Percentiles rank a stretch among this genome's conserved stretches.
These are phyloP conservation scores for Acipenser oxyrinchus DNA, from an alignment of 2,797 vertebrate genomes.

Conservation along the genomic window DNA sequence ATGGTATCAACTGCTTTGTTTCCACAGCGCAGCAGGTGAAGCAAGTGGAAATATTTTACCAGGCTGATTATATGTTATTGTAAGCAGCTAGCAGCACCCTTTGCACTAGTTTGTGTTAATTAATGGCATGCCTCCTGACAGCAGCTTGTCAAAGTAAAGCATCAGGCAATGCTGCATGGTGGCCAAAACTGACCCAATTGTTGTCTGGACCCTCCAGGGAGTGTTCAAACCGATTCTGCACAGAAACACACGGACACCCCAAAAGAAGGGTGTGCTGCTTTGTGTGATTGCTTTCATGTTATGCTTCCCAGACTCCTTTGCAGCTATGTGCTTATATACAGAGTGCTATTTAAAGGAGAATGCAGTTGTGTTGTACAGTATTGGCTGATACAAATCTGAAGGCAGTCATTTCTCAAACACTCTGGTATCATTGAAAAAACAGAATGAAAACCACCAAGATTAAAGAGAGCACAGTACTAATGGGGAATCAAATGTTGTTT, in stretches of 20 bases:
- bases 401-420: conserved; percentile 21
- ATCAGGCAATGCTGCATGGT: neutral
- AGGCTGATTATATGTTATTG: neutral
- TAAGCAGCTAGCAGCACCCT: too few species aligned
- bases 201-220: neutral
- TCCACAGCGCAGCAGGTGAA: neutral
- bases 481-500: conserved; percentile 12
- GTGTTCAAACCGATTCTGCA: neutral
- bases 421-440: conserved; percentile 16
- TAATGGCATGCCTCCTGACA: neutral
- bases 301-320: conserved; percentile 13
- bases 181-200: neutral
- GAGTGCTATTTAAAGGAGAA: neutral
- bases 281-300: neutral
- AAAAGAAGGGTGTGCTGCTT: neutral
- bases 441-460: conserved; percentile 21
- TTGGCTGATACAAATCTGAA: conserved; percentile 28
- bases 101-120: too few species aligned
- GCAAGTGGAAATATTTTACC: neutral
- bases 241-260: neutral
- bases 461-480: conserved; percentile 9
- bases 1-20: neutral
- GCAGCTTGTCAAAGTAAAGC: neutral
- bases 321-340: conserved; percentile 12
- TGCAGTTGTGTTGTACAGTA: conserved; percentile 14